Base-by-base conservation (phyloP, 2,888 invertebrate genomes). In the Epinotia demarniana region DNA sequence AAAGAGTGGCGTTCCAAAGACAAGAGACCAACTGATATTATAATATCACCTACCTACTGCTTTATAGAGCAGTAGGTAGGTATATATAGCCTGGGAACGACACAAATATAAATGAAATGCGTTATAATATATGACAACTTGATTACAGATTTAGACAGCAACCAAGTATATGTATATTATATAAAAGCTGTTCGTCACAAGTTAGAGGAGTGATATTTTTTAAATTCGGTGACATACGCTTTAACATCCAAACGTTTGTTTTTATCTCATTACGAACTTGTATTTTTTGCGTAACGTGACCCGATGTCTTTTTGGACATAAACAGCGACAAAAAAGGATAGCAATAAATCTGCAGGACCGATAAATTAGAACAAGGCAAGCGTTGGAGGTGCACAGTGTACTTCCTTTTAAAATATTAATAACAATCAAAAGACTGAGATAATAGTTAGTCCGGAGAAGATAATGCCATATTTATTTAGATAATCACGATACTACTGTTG, bases 281-380 rank as follows among this genome's bases (percentile, higher is more conserved):
- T 64, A 66, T 84, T 80, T 90, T 90, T 90, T 90, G 85, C 81
- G 87, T 83, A 89, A 90, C 85, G 83, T 87, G 89, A 90, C 87
- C 87, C 89, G 85, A 84, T 86, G 86, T 86, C 81, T 89, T 89
- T 87, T 89, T 87, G 79, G 81, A 86, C 83, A 82, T 84, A 90
- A 89, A 90, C 84, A 86, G 82, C 80, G 80, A 78, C 81, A 89
- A 90, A 91, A 81, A 82, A 79, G 78, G 78, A 79, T 73, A 74
- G 83, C 84, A 82, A 88, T 92, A 92, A 92, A 92, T 92, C 90
- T 88, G 87, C 85, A 83, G 84, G 81, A 82, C 80, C 79, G 79
- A 86, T 84, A 78, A 75, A 77, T 75, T 71, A 78, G 80, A 67
- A 46, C 33, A 80, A 46, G 61, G 78, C 82, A 85, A 77, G 55